Evolutionary conservation across 2,113 vertebrate species (phyloP), one percentile per base, ranked within the genome.

Genomic region (Lasiurus cinereus): DNA sequence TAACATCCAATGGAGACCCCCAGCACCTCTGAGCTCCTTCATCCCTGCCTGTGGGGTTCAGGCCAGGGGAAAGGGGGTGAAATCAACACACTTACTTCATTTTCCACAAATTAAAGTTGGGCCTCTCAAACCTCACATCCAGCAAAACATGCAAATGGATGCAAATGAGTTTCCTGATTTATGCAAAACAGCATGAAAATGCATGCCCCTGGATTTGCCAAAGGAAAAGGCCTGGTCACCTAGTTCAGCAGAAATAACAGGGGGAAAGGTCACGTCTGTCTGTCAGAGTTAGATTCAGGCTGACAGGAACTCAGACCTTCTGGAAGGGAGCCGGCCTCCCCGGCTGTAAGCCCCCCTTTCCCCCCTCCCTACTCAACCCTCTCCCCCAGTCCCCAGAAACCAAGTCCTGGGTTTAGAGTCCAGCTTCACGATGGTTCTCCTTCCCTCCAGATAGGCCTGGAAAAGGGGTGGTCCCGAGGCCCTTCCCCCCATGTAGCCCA

Each of bases 181-280:
- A 97, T 97, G 90, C 95, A 97, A 97, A 97, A 33, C 15, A 74
- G 92, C 54, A 92, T 90, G 94, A 95, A 97, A 97, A 96, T 96
- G n/a, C 43, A 64, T 15, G 50, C 95, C 90, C 90, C 84, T 79
- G n/a, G 90, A 92, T 96, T 90, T 92, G 93, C 92, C 83, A 90
- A 62, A 93, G 84, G 33, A 95, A 94, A 95, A 94, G 92, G 29
- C 82, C 84, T 76, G 84, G 90, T 92, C 95, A 94, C 84, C 94
- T 96, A 94, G 96, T 94, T 97, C 88, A 96, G 92, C 95, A 92
- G 83, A 96, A 96, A 94, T 87, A 93, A 90, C 80, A 93, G 31
- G 2, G 67, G n/a, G 33, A 64, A 76, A 96, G 67, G 82, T 39
- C 2, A 10, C n/a, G 70, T 87, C 79, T 96, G 80, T 70, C 82